These are phyloP conservation scores for Oreochromis tanganicae DNA, from an alignment of 2,113 vertebrate genomes.

Conservation along the genomic window DNA sequence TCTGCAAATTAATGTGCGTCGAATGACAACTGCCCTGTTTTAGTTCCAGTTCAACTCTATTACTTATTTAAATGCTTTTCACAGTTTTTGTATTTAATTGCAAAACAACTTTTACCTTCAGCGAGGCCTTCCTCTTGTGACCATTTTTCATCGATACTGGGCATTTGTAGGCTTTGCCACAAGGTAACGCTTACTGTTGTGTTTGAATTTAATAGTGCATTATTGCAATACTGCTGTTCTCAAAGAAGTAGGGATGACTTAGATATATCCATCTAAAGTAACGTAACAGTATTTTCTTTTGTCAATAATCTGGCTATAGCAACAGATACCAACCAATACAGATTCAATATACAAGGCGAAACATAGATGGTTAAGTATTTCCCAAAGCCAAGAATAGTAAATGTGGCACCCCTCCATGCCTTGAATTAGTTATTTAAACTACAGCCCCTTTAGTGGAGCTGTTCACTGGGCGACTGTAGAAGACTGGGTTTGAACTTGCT, in stretches of 20 bases:
- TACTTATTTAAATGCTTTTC: background rate
- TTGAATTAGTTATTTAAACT: slow-evolving; percentile 13
- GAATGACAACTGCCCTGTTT: slow-evolving; percentile 11
- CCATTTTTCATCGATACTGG: background rate
- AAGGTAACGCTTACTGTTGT: background rate
- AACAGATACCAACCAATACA: background rate
- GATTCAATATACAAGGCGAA: background rate
- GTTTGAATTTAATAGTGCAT: background rate
- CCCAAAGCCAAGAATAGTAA: background rate
- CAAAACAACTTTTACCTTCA: background rate
- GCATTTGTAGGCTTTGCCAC: background rate
- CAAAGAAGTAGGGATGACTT: background rate
- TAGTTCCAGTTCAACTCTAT: slow-evolving; percentile 9
- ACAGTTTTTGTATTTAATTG: background rate
- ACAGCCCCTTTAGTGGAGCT: background rate
- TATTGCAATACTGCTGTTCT: background rate
- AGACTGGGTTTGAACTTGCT: background rate
- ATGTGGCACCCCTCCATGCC: background rate
- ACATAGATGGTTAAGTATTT: background rate
- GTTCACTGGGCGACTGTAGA: background rate
- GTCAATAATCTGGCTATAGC: background rate
- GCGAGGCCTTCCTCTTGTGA: background rate
- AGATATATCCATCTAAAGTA: background rate
- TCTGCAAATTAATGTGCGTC: slow-evolving; percentile 5
- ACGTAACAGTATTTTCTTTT: background rate